Conservation (phyloP, 2,888 invertebrate genomes). For the Megalurothrips usitatus region DNA sequence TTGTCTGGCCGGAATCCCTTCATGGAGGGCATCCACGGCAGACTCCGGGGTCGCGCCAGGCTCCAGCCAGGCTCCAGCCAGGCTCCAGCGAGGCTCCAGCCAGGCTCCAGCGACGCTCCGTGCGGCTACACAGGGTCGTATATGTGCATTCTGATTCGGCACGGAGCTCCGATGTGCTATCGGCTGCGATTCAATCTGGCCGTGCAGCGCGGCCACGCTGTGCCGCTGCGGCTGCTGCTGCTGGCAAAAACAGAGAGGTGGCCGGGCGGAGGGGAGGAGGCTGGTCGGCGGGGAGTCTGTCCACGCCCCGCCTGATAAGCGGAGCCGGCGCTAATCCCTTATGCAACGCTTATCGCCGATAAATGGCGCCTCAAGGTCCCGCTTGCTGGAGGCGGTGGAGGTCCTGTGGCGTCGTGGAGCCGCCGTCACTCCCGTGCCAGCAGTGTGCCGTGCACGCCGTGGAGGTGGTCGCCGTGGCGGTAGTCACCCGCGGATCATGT, state of each 20-base stretch:
- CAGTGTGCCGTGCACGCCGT: too few species aligned
- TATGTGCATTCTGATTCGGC: not conserved
- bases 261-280: too few species aligned
- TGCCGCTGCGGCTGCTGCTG: not conserved
- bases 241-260: not conserved
- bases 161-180: not conserved
- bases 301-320: not conserved
- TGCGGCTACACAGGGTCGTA: not conserved
- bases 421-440: too few species aligned
- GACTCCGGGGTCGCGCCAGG: too few species aligned
- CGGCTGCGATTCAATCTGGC: not conserved
- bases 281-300: too few species aligned
- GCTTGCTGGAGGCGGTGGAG: not conserved
- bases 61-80: too few species aligned
- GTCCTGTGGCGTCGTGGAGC: too few species aligned
- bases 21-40: too few species aligned
- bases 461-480: too few species aligned
- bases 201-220: not conserved
- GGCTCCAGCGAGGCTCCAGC: too few species aligned
- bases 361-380: not conserved
- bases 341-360: slow-evolving; percentile 20
- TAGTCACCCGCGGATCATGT: not conserved
- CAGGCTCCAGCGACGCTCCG: too few species aligned
- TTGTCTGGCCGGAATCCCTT: too few species aligned
- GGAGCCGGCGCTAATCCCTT: not conserved